Base-by-base conservation (phyloP, 2,113 vertebrate genomes). In the Coreoperca whiteheadi region DNA sequence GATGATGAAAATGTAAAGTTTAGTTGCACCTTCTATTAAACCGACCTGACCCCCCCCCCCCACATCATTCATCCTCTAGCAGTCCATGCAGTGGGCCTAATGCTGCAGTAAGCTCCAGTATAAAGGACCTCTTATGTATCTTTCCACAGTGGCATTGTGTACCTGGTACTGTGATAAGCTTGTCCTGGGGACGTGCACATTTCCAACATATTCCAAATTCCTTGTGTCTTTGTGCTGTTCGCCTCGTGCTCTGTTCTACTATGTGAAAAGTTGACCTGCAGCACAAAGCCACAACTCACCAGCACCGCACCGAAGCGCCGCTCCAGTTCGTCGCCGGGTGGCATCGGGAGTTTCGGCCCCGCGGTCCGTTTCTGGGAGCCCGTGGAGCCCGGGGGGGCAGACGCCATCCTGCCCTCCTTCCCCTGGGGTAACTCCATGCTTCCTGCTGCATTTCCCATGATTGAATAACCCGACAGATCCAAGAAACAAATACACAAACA, bases 391-490 rank as follows among this genome's bases (percentile, higher is more conserved):
- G 87, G 82, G 0, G 92, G 57, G 0, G 48, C 65, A 37, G 53
- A 57, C 0, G 75, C 57, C 3, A 54, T 57, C 66, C 81, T 94
- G 21, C 72, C 54, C 54, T 96, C 95, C 87, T 84, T 93, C 21
- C 54, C 79, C 66, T 75, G 83, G 0, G 95, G 89, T 43, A 90
- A 86, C 67, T 97, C 96, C 34, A 94, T 57, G 68, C 95, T 95
- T 43, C 96, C 96, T n/a, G 96, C 96, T 63, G 96, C 95, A 63
- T 97, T 97, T 54, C 97, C 97, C 97, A 97, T 97, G 73, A 79
- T 64, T 81, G 83, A 9, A 12, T 51, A 51, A n/a, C 51, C 66
- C 28, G 8, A 85, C 0, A 60, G 18, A 71, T 69, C n/a, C 72
- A 48, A 73, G 23, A 73, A 68, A n/a, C n/a, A n/a, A n/a, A 83